A percentile compares a stretch with the other conserved stretches of the same genome.
Conservation (phyloP, 2,888 invertebrate species). For the Homarus gammarus region DNA sequence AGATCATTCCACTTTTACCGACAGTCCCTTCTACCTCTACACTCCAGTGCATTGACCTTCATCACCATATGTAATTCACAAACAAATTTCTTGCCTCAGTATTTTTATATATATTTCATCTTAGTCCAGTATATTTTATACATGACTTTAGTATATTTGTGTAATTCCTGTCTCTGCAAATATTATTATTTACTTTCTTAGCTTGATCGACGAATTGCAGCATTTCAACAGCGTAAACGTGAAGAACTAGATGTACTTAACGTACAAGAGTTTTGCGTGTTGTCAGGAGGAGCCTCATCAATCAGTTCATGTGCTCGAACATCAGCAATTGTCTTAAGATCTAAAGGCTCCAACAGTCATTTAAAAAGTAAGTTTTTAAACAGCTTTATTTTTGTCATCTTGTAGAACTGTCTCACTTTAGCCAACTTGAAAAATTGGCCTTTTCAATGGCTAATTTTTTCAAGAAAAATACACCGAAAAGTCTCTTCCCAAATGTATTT, state of each 20-base stretch:
- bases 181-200: slow-evolving; percentile 18
- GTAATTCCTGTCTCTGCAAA: not conserved
- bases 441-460: no score
- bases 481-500: no score
- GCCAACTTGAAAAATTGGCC: no score
- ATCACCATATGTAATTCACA: no score
- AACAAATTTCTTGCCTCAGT: no score
- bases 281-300: slow-evolving; percentile 12
- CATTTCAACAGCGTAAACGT: slow-evolving; percentile 63
- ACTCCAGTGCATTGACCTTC: no score
- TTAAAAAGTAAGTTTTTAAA: slow-evolving; percentile 58
- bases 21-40: no score
- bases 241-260: slow-evolving; percentile 68
- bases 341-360: slow-evolving; percentile 71
- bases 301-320: slow-evolving; percentile 60
- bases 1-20: no score
- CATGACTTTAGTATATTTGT: not conserved
- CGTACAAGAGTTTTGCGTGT: slow-evolving; percentile 67
- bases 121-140: not conserved
- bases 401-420: no score
- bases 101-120: no score
- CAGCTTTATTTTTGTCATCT: no score
- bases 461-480: no score
- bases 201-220: slow-evolving; percentile 61
- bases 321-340: slow-evolving; percentile 63